These are phyloP conservation scores for Acanthosoma haemorrhoidale DNA, from an alignment of 2,888 invertebrate genomes.

Conservation along the genomic window DNA sequence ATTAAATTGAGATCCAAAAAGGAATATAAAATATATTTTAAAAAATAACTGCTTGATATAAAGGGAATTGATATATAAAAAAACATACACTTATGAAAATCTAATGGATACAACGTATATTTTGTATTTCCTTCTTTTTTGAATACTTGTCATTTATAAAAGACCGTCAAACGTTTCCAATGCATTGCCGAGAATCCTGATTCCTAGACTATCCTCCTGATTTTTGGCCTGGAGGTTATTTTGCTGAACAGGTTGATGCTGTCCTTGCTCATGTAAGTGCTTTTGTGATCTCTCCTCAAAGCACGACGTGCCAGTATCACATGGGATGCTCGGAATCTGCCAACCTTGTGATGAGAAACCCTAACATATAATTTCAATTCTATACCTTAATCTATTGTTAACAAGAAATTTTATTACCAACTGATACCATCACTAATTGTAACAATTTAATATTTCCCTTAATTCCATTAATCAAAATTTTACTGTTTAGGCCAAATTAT, in stretches of 20 bases:
- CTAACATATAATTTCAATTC: slow-evolving; percentile 35
- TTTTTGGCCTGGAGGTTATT: not conserved
- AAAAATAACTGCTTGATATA: not conserved
- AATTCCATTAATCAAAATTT: too few relatives aligned
- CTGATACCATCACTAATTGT: too few relatives aligned
- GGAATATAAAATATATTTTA: not conserved
- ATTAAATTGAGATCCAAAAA: not conserved
- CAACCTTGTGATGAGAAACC: slow-evolving; percentile 45
- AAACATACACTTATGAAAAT: not conserved
- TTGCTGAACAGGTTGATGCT: slow-evolving; percentile 12
- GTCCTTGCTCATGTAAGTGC: not conserved
- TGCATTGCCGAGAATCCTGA: slow-evolving; percentile 11
- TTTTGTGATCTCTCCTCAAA: slow-evolving; percentile 21
- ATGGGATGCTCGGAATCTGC: slow-evolving; percentile 45
- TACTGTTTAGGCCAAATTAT: too few relatives aligned
- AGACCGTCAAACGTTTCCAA: slow-evolving; percentile 16
- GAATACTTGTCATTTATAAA: not conserved
- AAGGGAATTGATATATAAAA: not conserved
- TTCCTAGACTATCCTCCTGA: slow-evolving; percentile 9
- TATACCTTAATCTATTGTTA: not conserved
- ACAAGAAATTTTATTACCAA: not conserved
- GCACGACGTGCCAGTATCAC: slow-evolving; percentile 43
- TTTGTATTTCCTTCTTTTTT: not conserved
- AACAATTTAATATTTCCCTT: too few relatives aligned
- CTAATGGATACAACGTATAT: not conserved